Percentiles rank a stretch among this genome's conserved stretches.
phyloP scores from a whole-genome alignment of 1,140 invertebrate genomes.

The Marisa cornuarietis region DNA sequence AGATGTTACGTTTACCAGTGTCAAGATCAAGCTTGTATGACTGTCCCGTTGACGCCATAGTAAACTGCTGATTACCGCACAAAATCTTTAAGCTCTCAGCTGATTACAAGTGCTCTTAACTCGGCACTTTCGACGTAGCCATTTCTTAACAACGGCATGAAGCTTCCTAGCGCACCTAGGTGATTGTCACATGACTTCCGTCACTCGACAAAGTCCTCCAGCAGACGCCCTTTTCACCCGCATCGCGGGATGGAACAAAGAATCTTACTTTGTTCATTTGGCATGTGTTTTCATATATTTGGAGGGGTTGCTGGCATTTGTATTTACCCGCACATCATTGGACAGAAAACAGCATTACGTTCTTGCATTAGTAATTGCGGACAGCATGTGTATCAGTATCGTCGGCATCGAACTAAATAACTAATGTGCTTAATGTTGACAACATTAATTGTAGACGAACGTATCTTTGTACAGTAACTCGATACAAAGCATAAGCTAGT shows the following conservation, averaged over 20 bases:
- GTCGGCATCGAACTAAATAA: too few relatives aligned
- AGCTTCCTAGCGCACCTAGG: slow-evolving; percentile 26
- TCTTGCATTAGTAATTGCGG: too few relatives aligned
- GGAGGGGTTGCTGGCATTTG: not conserved
- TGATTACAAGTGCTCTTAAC: slow-evolving; percentile 5
- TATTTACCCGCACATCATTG: too few relatives aligned
- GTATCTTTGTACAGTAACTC: too few relatives aligned
- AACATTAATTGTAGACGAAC: too few relatives aligned
- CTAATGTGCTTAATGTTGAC: too few relatives aligned
- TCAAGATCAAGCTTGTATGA: slow-evolving; percentile 48
- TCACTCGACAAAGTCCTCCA: not conserved
- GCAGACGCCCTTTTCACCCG: slow-evolving; percentile 1
- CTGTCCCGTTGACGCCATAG: slow-evolving; percentile 26
- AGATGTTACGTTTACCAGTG: slow-evolving; percentile 47
- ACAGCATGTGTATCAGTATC: too few relatives aligned
- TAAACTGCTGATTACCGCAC: not conserved
- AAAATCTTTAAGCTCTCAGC: too few relatives aligned
- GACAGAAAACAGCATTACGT: too few relatives aligned
- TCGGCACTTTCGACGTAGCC: slow-evolving; percentile 24
- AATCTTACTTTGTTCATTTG: not conserved
- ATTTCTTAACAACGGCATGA: slow-evolving; percentile 39
- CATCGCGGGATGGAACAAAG: too few relatives aligned
- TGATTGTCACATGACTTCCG: slow-evolving; percentile 31
- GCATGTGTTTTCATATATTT: not conserved
- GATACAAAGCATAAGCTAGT: too few relatives aligned